Conservation (phyloP, 2,888 invertebrate species). For the Girardia tigrina region DNA sequence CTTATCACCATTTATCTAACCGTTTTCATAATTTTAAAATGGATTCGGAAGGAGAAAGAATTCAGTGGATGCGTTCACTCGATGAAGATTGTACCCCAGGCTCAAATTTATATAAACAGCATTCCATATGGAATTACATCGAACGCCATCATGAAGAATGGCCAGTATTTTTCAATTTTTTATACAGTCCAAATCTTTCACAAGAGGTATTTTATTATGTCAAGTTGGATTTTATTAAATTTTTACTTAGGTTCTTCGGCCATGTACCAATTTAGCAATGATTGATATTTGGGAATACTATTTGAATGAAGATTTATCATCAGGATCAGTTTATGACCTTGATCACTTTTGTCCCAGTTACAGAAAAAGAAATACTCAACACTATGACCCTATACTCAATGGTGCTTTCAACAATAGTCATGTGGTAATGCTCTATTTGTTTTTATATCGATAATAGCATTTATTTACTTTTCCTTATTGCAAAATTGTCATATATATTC, state of each 20-base stretch:
- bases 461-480: no score
- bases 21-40: conserved; percentile 80
- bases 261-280: conserved; percentile 70
- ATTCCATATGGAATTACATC: conserved; percentile 67
- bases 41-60: conserved; percentile 76
- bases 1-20: conserved; percentile 87
- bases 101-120: neutral
- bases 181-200: conserved; percentile 69
- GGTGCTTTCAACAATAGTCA: conserved; percentile 36
- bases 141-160: conserved; percentile 72
- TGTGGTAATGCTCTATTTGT: conserved; percentile 25
- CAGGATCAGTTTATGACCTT: conserved; percentile 56
- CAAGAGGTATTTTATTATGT: conserved; percentile 56
- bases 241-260: conserved; percentile 52
- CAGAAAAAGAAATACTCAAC: conserved; percentile 24
- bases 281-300: conserved; percentile 86
- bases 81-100: conserved; percentile 10
- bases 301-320: conserved; percentile 73
- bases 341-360: conserved; percentile 53
- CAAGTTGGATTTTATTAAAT: neutral
- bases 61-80: conserved; percentile 37
- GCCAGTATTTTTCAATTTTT: conserved; percentile 79
- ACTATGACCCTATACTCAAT: conserved; percentile 34
- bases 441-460: no score
- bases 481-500: no score